Conservation (phyloP, 2,113 vertebrate species). For the Sebastes schlegelii region DNA sequence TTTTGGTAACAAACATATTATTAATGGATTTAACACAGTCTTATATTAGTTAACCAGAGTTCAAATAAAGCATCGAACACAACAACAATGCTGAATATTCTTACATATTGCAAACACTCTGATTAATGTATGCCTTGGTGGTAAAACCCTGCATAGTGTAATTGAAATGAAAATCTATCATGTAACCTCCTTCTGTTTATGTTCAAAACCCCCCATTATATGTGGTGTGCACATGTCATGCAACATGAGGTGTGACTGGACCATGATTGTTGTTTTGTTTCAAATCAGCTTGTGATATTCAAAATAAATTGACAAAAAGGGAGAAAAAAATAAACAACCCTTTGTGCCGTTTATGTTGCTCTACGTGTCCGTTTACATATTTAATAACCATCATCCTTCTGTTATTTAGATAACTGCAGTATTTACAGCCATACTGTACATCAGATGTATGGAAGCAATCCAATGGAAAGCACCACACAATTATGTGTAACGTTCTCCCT, state of each 20-base stretch:
- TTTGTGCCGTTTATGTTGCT: neutral
- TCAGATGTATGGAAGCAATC: constrained; percentile 17
- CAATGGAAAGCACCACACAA: constrained; percentile 1
- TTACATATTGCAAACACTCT: neutral
- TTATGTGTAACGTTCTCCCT: neutral
- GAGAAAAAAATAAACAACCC: neutral
- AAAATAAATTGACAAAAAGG: neutral
- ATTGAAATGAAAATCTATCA: neutral
- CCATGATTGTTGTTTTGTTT: neutral
- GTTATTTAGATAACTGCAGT: constrained; percentile 30
- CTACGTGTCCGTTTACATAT: constrained; percentile 20
- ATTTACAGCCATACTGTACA: constrained; percentile 9
- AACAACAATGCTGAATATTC: neutral
- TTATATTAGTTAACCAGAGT: neutral
- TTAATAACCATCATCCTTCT: constrained; percentile 26
- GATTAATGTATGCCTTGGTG: neutral
- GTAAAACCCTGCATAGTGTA: neutral
- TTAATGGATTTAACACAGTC: too few relatives aligned
- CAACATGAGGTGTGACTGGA: neutral
- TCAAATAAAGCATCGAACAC: neutral
- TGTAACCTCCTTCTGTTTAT: neutral
- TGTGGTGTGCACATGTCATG: neutral
- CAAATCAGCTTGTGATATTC: neutral
- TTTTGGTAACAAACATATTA: neutral
- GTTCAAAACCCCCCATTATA: neutral